These are phyloP conservation scores for Malurus elegans DNA, from an alignment of 2,113 vertebrate species.

Conservation along the genomic window DNA sequence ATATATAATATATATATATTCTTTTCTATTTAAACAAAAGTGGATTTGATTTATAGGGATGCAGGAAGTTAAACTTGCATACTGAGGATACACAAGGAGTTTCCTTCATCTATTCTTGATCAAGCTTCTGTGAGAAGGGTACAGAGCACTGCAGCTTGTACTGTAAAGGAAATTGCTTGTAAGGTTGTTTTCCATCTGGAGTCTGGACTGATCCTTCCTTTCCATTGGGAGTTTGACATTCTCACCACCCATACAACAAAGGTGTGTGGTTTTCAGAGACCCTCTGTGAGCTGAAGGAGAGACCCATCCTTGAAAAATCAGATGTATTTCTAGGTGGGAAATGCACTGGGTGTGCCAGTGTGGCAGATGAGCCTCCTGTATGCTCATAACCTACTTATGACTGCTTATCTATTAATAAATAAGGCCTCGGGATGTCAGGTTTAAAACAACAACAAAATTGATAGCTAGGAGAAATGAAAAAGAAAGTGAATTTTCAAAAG, in stretches of 20 bases:
- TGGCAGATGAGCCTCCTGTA: background rate
- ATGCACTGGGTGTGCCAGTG: fast-evolving
- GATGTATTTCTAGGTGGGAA: background rate
- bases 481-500: conserved; percentile 43
- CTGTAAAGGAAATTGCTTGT: background rate
- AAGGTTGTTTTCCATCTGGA: background rate
- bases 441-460: conserved; percentile 33
- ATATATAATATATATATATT: no score
- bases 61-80: background rate
- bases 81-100: background rate
- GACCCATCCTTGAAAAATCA: background rate
- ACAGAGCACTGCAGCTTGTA: background rate
- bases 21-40: background rate
- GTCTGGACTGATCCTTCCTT: background rate
- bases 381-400: background rate
- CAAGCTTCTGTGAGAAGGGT: background rate
- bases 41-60: background rate
- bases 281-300: background rate
- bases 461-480: conserved; percentile 34
- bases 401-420: conserved; percentile 40
- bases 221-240: background rate
- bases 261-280: background rate
- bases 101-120: background rate
- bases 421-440: background rate
- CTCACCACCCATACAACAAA: background rate